Evolutionary conservation across 1,140 invertebrate genomes (phyloP).

Genomic region (Aphelenchoides fujianensis): DNA sequence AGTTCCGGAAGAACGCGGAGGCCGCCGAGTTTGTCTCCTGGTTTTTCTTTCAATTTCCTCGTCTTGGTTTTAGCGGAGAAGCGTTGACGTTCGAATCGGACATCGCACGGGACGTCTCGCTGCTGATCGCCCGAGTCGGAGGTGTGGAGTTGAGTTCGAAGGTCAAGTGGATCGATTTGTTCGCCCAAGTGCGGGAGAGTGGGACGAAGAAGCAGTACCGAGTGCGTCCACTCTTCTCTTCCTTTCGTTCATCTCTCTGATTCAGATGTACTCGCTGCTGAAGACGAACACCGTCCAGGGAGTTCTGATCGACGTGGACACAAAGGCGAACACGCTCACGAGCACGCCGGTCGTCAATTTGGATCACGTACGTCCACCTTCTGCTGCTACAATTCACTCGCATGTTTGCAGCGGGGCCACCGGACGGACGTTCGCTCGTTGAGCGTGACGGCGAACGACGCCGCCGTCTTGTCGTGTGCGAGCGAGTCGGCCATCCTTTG

Average conservation of each 20-base stretch:
- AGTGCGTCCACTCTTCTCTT: no score
- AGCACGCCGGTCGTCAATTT: slow-evolving; percentile 40
- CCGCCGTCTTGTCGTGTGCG: slow-evolving; percentile 61
- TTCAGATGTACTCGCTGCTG: slow-evolving; percentile 63
- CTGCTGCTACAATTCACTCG: not conserved
- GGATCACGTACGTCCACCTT: slow-evolving; percentile 70
- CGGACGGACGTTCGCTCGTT: slow-evolving; percentile 80
- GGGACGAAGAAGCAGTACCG: slow-evolving; percentile 36
- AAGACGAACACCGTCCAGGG: slow-evolving; percentile 65
- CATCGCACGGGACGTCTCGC: slow-evolving; percentile 53
- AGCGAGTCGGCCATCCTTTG: slow-evolving; percentile 52
- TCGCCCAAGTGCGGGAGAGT: slow-evolving; percentile 19
- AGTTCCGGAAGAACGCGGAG: slow-evolving; percentile 32
- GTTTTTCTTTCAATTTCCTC: not conserved
- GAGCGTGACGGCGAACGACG: slow-evolving; percentile 79
- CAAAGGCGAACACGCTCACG: slow-evolving; percentile 32
- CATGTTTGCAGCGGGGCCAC: slow-evolving; percentile 71
- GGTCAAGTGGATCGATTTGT: slow-evolving; percentile 59
- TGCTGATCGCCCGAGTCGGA: slow-evolving; percentile 52
- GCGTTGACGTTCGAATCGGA: slow-evolving; percentile 27
- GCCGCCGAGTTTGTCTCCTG: not conserved
- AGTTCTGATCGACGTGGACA: slow-evolving; percentile 42
- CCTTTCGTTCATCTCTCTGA: slow-evolving; percentile 47
- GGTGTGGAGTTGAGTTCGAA: slow-evolving; percentile 42
- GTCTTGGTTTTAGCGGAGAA: slow-evolving; percentile 18